These are phyloP conservation scores for Eurytoma californica DNA, from an alignment of 2,888 invertebrate species.

Conservation along the genomic window DNA sequence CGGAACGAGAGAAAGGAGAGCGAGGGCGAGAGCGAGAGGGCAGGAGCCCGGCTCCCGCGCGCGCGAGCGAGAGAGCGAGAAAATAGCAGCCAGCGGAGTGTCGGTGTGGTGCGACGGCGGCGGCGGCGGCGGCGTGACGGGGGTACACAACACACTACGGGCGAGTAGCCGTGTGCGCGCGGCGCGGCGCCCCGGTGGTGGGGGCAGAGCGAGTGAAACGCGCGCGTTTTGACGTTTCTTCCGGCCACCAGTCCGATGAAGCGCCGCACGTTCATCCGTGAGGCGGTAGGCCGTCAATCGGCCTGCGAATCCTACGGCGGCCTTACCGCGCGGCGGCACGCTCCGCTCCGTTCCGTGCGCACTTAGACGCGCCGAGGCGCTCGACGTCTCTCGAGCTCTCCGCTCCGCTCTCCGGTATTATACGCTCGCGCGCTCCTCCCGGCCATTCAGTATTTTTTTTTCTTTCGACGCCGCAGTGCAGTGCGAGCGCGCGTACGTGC, in stretches of 20 bases:
- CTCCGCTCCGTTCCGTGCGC: constrained; percentile 49
- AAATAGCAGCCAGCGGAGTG: constrained; percentile 42
- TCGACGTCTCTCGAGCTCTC: no score
- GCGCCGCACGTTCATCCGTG: constrained; percentile 58
- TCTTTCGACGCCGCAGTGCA: constrained; percentile 12
- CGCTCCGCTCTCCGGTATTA: background rate
- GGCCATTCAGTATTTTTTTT: constrained; percentile 6
- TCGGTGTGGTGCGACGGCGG: constrained; percentile 8
- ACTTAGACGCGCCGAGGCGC: constrained; percentile 21
- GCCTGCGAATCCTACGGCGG: constrained; percentile 56
- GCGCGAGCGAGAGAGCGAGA: constrained; percentile 41
- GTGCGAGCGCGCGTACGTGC: background rate
- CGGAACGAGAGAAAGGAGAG: constrained; percentile 52
- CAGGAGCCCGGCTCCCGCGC: background rate
- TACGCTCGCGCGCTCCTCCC: constrained; percentile 12
- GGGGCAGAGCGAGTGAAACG: constrained; percentile 53
- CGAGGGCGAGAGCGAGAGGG: constrained; percentile 38
- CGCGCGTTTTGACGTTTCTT: constrained; percentile 62
- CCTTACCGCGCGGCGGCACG: constrained; percentile 52
- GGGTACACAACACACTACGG: background rate
- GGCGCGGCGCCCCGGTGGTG: background rate
- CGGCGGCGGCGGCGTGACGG: constrained; percentile 24
- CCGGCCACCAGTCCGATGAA: constrained; percentile 58
- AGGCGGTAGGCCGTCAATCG: constrained; percentile 57
- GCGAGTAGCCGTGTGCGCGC: constrained; percentile 3